phyloP scores from a whole-genome alignment of 2,797 vertebrate genomes.

The Anabas testudineus region DNA sequence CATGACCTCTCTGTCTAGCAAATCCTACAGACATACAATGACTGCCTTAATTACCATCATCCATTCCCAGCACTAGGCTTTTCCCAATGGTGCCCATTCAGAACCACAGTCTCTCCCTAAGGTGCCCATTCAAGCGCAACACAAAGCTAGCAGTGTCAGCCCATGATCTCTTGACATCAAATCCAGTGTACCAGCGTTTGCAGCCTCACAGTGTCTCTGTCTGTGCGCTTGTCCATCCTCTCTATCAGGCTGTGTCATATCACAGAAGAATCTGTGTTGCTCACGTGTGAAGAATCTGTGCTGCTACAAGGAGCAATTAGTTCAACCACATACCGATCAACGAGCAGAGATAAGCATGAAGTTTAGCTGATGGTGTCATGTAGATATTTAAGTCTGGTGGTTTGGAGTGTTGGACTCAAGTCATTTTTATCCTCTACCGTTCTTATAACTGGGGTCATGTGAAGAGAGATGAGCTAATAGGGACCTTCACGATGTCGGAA shows the following conservation, averaged over 20 bases:
- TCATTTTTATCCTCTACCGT: background rate
- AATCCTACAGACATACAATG: slow-evolving; percentile 84
- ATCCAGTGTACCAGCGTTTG: slow-evolving; percentile 66
- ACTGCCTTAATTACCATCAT: slow-evolving; percentile 85
- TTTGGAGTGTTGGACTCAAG: background rate
- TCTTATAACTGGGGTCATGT: background rate
- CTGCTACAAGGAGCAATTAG: slow-evolving; percentile 35
- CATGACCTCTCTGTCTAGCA: slow-evolving; percentile 83
- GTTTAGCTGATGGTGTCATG: background rate
- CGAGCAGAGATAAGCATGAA: slow-evolving; percentile 16
- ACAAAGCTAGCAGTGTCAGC: slow-evolving; percentile 86
- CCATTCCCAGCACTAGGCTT: slow-evolving; percentile 83
- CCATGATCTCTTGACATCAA: slow-evolving; percentile 79
- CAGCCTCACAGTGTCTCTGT: slow-evolving; percentile 69
- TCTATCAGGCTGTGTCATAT: slow-evolving; percentile 42
- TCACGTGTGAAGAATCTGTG: slow-evolving; percentile 34
- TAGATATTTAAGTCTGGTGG: background rate
- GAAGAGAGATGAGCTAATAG: background rate
- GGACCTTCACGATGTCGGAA: background rate
- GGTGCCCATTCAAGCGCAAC: slow-evolving; percentile 80
- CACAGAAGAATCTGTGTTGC: slow-evolving; percentile 33
- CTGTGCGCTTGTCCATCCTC: slow-evolving; percentile 49
- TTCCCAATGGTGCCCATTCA: slow-evolving; percentile 84
- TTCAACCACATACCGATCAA: slow-evolving; percentile 42
- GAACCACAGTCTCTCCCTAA: slow-evolving; percentile 79